These are phyloP conservation scores for Phoxinus dragarum DNA, from an alignment of 2,797 vertebrate genomes.

Conservation along the genomic window DNA sequence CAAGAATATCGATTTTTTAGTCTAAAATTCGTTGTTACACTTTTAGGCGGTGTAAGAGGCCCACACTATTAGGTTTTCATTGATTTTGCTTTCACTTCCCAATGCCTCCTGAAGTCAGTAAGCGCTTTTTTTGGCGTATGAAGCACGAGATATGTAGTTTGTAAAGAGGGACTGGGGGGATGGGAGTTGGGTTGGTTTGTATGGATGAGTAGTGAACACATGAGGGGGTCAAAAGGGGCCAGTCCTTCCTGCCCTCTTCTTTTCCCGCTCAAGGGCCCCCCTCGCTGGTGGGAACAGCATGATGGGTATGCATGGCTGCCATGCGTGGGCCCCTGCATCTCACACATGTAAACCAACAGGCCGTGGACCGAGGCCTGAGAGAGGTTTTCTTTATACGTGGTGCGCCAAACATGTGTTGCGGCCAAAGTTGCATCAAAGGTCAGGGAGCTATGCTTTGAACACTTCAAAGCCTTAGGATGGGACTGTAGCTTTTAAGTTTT, in stretches of 20 bases:
- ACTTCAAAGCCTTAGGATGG: conserved; percentile 91
- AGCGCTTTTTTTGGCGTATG: conserved; percentile 12
- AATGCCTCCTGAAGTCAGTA: conserved; percentile 38
- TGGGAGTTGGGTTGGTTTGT: conserved; percentile 27
- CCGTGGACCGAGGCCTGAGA: conserved; percentile 70
- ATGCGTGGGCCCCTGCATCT: conserved; percentile 79
- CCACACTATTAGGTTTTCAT: conserved; percentile 31
- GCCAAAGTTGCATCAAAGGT: conserved; percentile 92
- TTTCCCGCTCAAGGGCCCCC: conserved; percentile 71
- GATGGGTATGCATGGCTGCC: conserved; percentile 75
- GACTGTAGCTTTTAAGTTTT: conserved; percentile 94
- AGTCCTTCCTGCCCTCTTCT: conserved; percentile 66
- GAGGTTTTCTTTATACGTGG: conserved; percentile 79
- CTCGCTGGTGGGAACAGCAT: conserved; percentile 58
- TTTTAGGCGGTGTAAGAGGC: conserved; percentile 21
- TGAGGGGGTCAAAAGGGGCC: conserved; percentile 61
- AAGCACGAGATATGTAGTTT: conserved; percentile 34
- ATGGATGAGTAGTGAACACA: conserved; percentile 60
- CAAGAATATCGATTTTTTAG: conserved; percentile 20
- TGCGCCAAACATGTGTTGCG: conserved; percentile 87
- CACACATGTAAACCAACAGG: conserved; percentile 86
- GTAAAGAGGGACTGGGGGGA: conserved; percentile 46
- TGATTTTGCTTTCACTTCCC: conserved; percentile 47
- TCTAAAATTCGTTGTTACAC: conserved; percentile 22
- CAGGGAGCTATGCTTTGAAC: conserved; percentile 89